Percentiles rank a stretch among this genome's conserved stretches.
Conservation (phyloP, 2,888 invertebrate species). For the Rugalucina vietnamica region DNA sequence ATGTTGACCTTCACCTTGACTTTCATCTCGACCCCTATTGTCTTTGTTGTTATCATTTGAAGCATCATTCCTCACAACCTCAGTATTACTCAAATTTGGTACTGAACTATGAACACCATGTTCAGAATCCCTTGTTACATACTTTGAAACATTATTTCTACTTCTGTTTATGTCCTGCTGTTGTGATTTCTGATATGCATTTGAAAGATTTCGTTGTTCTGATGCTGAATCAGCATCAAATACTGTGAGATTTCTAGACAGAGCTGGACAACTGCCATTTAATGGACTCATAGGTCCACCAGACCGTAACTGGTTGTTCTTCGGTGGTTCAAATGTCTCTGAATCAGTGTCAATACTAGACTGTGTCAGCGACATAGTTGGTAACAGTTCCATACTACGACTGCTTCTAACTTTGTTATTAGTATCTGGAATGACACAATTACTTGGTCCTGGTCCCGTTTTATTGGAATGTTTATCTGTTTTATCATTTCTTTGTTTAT, state of each 20-base stretch:
- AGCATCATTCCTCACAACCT: too few species aligned
- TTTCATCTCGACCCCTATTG: neutral
- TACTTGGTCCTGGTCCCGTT: neutral
- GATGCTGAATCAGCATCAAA: neutral
- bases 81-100: too few species aligned
- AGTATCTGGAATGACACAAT: neutral
- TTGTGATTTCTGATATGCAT: neutral
- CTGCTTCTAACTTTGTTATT: neutral
- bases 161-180: neutral
- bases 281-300: neutral
- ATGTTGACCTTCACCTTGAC: neutral
- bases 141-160: neutral
- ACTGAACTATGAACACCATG: too few species aligned
- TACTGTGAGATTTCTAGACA: neutral
- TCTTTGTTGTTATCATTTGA: neutral
- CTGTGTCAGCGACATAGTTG: neutral
- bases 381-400: neutral
- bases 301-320: neutral
- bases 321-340: neutral
- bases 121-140: too few species aligned
- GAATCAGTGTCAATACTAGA: neutral
- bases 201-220: neutral
- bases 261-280: conserved; percentile 3
- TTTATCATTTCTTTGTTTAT: neutral
- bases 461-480: neutral